phyloP scores from a whole-genome alignment of 2,888 invertebrate genomes.

The Xestia ashworthii region DNA sequence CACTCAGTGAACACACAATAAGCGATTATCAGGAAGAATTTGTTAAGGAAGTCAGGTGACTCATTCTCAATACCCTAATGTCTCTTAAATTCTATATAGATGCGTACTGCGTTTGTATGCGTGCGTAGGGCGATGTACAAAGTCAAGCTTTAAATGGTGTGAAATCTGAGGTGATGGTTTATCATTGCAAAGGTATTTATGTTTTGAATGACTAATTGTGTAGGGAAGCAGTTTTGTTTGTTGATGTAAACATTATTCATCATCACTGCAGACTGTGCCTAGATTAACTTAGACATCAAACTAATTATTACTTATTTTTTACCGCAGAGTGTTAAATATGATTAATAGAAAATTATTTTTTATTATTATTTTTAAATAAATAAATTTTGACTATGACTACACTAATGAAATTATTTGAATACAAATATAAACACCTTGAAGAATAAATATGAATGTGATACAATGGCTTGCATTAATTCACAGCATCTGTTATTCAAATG shows the following conservation, averaged over 20 bases:
- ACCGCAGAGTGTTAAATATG: not conserved
- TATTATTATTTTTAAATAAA: not conserved
- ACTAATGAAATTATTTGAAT: not conserved
- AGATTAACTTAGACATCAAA: not conserved
- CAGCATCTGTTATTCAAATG: not conserved
- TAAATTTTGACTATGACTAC: not conserved
- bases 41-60: constrained; percentile 30
- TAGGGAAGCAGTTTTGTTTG: constrained; percentile 1
- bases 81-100: constrained; percentile 14
- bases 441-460: constrained; percentile 9
- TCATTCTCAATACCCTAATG: constrained; percentile 15
- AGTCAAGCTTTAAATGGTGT: constrained; percentile 14
- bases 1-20: not conserved
- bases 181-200: constrained; percentile 14
- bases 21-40: not conserved
- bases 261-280: not conserved
- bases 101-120: not conserved
- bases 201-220: constrained; percentile 14
- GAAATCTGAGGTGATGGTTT: constrained; percentile 9
- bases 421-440: constrained; percentile 5
- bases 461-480: constrained; percentile 16
- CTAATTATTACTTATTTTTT: not conserved
- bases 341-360: not conserved
- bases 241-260: not conserved
- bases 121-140: constrained; percentile 1